Evolutionary conservation across 2,797 vertebrate genomes (phyloP), one percentile per base, ranked within the genome.

Genomic region (Darevskia mixta): DNA sequence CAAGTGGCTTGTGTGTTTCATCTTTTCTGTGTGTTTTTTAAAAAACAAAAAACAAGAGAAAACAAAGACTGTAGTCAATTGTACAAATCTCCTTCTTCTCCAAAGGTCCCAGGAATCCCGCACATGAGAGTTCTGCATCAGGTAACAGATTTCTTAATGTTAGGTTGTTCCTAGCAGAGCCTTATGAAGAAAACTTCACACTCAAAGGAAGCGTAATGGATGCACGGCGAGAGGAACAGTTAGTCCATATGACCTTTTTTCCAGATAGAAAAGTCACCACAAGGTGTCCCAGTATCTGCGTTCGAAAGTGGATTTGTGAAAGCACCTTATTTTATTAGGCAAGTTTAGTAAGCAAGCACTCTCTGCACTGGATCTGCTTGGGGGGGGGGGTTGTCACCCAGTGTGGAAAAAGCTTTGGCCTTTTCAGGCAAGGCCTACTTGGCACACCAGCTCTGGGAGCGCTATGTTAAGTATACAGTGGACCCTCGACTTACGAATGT

Each of bases 31-130:
- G 49, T 55, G 49, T 32, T 4, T 4, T 35, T 45, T 25, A 15
- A 15, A 55, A 55, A 1, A 55, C 49, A 55, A 55, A 55, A 55
- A 55, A 55, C 49, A 58, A 43, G 20, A 55, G 79, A 78, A 77
- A 76, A 43, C 5, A 76, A 87, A 7, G n/a, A 85, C 38, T 81
- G 32, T 49, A 85, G 55, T 89, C 76, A 92, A 76, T 90, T 92
- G 80, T 93, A 66, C 49, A 89, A 86, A 89, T 80, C 25, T 82
- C 5, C 89, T 92, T 94, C 87, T 73, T 58, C 79, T 89, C 87
- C 90, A 77, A 87, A 90, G 83, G 43, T 32, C 72, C 92, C 84
- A 76, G 89, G 86, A 88, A 76, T 8, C 38, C 23, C 18, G 58
- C 0, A 0, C 25, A 35, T 81, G 66, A 49, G 91, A 88, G 13